These are phyloP conservation scores for Rhagoletis pomonella DNA, from an alignment of 1,140 invertebrate species.

Conservation along the genomic window DNA sequence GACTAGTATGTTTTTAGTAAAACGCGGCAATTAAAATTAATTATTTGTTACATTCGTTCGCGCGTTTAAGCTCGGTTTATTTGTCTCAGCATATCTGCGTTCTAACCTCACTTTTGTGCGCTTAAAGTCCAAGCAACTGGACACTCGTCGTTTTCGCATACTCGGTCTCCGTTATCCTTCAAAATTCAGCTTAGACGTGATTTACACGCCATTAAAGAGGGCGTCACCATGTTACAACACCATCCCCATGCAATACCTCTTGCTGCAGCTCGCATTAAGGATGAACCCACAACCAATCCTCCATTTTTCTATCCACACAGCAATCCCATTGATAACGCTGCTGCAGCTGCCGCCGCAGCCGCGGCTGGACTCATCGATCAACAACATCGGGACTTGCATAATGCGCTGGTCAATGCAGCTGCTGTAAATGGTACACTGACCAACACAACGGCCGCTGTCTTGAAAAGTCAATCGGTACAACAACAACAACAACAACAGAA, in stretches of 20 bases:
- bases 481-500: constrained; percentile 61
- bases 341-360: constrained; percentile 67
- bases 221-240: constrained; percentile 69
- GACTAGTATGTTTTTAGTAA: neutral
- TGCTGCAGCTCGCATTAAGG: constrained; percentile 56
- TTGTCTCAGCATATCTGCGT: neutral
- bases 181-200: constrained; percentile 70
- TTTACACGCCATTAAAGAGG: constrained; percentile 69
- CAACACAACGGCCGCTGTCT: constrained; percentile 63
- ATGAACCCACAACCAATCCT: constrained; percentile 43
- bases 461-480: constrained; percentile 65
- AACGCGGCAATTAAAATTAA: neutral
- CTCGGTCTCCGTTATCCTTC: constrained; percentile 51
- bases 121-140: neutral
- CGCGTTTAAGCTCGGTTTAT: neutral
- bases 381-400: constrained; percentile 79
- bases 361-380: constrained; percentile 76
- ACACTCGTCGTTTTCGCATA: neutral
- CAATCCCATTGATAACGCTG: constrained; percentile 76
- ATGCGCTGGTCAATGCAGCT: constrained; percentile 75
- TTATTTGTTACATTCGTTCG: neutral
- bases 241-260: constrained; percentile 59
- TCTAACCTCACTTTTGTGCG: constrained; percentile 17
- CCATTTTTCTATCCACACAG: constrained; percentile 73
- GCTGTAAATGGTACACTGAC: constrained; percentile 69